Percentiles rank a stretch among this genome's conserved stretches.
Conservation (phyloP, 2,888 invertebrate species). For the Alviniconcha strummeri region DNA sequence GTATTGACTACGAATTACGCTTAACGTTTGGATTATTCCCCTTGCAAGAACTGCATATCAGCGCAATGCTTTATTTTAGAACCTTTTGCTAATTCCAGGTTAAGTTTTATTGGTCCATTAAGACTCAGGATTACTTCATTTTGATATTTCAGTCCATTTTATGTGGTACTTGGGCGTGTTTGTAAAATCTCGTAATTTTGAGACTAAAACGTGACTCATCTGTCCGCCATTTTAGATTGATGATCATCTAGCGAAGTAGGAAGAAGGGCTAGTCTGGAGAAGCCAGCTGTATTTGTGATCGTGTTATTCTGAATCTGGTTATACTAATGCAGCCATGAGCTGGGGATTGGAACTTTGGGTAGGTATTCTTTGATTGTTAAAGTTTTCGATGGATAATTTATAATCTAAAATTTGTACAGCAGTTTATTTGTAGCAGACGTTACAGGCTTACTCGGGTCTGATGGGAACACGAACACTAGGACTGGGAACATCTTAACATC, state of each 20-base stretch:
- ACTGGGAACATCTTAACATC: neutral
- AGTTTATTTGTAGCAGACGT: constrained; percentile 18
- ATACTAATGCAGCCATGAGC: constrained; percentile 58
- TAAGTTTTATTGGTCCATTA: neutral
- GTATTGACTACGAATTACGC: too few species aligned
- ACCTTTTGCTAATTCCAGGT: neutral
- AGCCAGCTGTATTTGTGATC: constrained; percentile 12
- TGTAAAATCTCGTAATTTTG: constrained; percentile 21
- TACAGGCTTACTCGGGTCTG: neutral
- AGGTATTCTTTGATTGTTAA: constrained; percentile 37
- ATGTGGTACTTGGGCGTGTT: neutral
- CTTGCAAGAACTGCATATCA: neutral
- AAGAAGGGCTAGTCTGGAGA: constrained; percentile 15
- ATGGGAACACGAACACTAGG: neutral
- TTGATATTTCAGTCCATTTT: neutral
- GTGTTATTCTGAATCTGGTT: constrained; percentile 8
- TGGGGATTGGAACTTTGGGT: constrained; percentile 67
- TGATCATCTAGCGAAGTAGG: constrained; percentile 37
- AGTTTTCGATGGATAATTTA: neutral
- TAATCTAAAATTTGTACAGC: neutral
- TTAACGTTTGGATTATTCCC: neutral
- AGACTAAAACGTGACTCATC: constrained; percentile 44
- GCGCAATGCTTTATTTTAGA: neutral
- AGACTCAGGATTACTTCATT: neutral
- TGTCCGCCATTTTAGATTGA: constrained; percentile 45